Evolutionary conservation across 2,888 invertebrate genomes (phyloP).

Genomic region (Scotopteryx bipunctaria): DNA sequence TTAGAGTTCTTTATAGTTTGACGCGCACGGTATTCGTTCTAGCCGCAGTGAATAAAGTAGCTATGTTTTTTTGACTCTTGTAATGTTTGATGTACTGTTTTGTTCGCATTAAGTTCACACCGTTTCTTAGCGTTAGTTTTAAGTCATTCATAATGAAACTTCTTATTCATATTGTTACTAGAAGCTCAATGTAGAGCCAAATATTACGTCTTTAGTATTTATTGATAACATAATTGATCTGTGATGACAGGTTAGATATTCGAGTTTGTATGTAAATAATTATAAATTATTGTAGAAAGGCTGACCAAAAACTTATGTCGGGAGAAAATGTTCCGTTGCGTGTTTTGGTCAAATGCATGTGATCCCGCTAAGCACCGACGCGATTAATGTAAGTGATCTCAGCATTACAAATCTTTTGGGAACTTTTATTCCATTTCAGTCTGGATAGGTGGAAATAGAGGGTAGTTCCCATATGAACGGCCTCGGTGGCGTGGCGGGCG

Average conservation of each 20-base stretch:
- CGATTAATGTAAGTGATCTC: constrained; percentile 43
- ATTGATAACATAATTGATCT: constrained; percentile 47
- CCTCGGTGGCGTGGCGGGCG: no score
- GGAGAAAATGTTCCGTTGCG: constrained; percentile 21
- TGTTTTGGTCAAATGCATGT: constrained; percentile 19
- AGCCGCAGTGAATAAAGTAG: constrained; percentile 10
- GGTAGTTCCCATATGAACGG: no score
- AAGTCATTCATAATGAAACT: constrained; percentile 6
- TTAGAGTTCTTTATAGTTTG: constrained; percentile 7
- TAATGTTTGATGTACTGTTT: constrained; percentile 7
- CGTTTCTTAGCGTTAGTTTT: neutral
- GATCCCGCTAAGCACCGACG: constrained; percentile 6
- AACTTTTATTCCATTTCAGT: neutral
- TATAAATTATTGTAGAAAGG: constrained; percentile 33
- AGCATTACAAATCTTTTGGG: constrained; percentile 40
- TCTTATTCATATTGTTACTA: neutral
- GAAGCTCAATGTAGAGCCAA: constrained; percentile 59
- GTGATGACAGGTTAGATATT: constrained; percentile 48
- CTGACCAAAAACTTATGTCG: constrained; percentile 32
- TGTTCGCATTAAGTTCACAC: constrained; percentile 3
- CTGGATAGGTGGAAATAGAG: no score
- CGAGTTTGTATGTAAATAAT: constrained; percentile 42
- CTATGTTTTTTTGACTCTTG: constrained; percentile 10
- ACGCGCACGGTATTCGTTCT: constrained; percentile 8
- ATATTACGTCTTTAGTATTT: constrained; percentile 39